Conservation (phyloP, 2,113 vertebrate species). For the Corythornis cristatus region DNA sequence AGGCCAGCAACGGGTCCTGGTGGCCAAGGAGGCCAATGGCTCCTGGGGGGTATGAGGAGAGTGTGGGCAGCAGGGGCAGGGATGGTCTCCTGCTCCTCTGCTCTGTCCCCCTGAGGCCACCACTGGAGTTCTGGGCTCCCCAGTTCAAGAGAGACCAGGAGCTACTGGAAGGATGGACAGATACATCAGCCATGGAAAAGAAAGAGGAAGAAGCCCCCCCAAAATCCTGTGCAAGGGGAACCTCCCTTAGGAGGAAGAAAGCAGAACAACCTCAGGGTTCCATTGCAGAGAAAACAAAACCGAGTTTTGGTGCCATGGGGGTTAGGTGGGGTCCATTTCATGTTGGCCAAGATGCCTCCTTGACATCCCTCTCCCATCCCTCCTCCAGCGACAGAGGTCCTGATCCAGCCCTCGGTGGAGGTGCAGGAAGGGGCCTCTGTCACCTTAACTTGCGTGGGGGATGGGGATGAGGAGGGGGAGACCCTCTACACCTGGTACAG, state of each 20-base stretch:
- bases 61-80: neutral
- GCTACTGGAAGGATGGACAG: neutral
- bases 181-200: neutral
- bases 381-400: slow-evolving; percentile 43
- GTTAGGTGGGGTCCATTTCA: neutral
- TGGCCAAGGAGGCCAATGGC: neutral
- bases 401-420: slow-evolving; percentile 56
- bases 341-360: rapidly evolving
- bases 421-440: slow-evolving; percentile 64
- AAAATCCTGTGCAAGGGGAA: rapidly evolving
- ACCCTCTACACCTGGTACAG: slow-evolving; percentile 70
- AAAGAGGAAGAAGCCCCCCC: too few relatives aligned
- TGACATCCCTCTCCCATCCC: neutral
- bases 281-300: neutral
- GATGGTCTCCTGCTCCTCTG: neutral
- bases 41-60: neutral
- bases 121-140: neutral
- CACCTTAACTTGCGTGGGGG: slow-evolving; percentile 66
- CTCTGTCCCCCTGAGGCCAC: neutral
- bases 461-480: rapidly evolving
- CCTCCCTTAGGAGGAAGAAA: neutral
- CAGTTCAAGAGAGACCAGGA: neutral
- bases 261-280: too few relatives aligned
- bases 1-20: neutral
- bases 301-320: neutral